These are phyloP conservation scores for Anoplius nigerrimus DNA, from an alignment of 2,888 invertebrate genomes.

Conservation along the genomic window DNA sequence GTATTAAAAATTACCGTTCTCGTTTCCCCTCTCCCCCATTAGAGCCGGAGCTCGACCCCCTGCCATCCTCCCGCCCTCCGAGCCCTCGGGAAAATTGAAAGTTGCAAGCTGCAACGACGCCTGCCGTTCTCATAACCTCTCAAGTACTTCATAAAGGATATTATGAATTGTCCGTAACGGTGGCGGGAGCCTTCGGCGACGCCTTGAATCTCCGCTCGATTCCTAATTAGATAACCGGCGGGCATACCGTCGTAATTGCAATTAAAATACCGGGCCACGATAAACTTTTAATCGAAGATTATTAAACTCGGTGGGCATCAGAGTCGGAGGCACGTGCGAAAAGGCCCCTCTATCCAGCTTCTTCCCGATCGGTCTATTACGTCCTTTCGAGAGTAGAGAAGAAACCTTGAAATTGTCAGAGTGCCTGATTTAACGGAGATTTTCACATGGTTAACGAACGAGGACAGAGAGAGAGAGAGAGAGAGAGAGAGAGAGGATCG, in stretches of 20 bases:
- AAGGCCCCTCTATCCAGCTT: too few relatives aligned
- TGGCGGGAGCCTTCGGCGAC: not conserved
- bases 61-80: slow-evolving; percentile 8
- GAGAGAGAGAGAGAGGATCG: too few relatives aligned
- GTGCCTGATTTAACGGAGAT: too few relatives aligned
- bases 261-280: slow-evolving; percentile 62
- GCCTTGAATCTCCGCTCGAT: slow-evolving; percentile 31
- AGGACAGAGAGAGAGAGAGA: too few relatives aligned
- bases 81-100: slow-evolving; percentile 43
- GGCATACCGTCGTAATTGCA: slow-evolving; percentile 58
- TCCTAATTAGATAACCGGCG: slow-evolving; percentile 58
- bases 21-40: slow-evolving; percentile 7
- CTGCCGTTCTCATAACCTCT: slow-evolving; percentile 43
- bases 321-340: too few relatives aligned
- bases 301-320: slow-evolving; percentile 53
- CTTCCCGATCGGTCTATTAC: too few relatives aligned
- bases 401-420: too few relatives aligned
- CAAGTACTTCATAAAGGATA: slow-evolving; percentile 41
- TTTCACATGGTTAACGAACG: too few relatives aligned
- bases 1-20: slow-evolving; percentile 43
- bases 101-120: slow-evolving; percentile 26
- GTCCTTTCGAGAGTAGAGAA: too few relatives aligned
- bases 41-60: slow-evolving; percentile 15
- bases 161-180: slow-evolving; percentile 33
- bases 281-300: slow-evolving; percentile 59